phyloP scores from a whole-genome alignment of 2,797 vertebrate genomes.

The Sebastes reedi region DNA sequence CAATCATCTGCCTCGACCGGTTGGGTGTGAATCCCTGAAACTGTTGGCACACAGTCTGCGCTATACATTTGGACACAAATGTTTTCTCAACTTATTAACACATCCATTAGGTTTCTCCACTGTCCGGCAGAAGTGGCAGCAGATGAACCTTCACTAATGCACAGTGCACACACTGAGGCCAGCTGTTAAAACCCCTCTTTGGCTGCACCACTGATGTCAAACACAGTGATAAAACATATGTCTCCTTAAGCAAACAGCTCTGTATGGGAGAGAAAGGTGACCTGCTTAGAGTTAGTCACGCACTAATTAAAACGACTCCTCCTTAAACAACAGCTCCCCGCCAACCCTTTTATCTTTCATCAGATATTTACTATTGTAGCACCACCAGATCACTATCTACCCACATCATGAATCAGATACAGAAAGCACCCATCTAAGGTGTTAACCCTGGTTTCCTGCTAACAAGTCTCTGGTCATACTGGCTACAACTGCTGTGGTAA shows the following conservation, averaged over 20 bases:
- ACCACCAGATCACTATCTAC: background rate
- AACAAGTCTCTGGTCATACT: background rate
- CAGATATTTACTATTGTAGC: too few relatives aligned
- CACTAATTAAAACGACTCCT: background rate
- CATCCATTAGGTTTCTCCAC: constrained; percentile 3
- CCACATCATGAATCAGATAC: background rate
- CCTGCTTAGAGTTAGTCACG: background rate
- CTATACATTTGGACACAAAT: background rate
- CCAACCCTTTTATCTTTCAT: background rate
- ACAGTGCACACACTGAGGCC: constrained; percentile 35
- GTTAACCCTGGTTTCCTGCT: background rate
- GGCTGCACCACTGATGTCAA: background rate
- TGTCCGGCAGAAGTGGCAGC: background rate
- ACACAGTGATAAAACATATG: background rate
- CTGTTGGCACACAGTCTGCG: too few relatives aligned
- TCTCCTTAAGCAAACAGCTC: constrained; percentile 36
- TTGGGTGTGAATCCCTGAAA: too few relatives aligned
- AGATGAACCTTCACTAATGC: constrained; percentile 49
- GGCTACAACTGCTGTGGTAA: background rate
- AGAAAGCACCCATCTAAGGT: background rate
- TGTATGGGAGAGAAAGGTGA: background rate
- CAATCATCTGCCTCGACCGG: too few relatives aligned
- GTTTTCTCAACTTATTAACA: background rate
- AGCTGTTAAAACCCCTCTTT: constrained; percentile 48
- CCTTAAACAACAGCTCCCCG: constrained; percentile 22